Evolutionary conservation across 2,888 invertebrate genomes (phyloP), one percentile per base, ranked within the genome.

Genomic region (Portevinia maculata): DNA sequence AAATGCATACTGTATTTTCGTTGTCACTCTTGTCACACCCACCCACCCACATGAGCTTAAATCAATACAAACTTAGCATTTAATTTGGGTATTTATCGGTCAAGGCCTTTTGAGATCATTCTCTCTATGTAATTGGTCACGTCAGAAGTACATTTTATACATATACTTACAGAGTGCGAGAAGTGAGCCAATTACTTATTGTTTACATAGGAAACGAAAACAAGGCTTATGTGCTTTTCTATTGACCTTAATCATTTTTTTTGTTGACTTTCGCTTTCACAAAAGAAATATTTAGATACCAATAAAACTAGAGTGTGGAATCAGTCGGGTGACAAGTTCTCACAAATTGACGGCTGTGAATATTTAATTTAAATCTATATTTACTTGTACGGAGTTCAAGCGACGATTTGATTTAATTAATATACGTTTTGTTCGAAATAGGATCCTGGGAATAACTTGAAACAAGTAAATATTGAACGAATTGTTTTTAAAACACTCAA

Each of bases 71-170:
- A 15, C 6, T 57, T 37, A 37, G 44, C 32, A 50, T 46, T 62
- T 48, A 19, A 57, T 44, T 78, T 19, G 21, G 50, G 50, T 79
- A 73, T 60, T 73, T 73, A 37, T 53, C 65, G 79, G 73, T 73
- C 79, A 73, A 79, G 73, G 65, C 3, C 59, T 60, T 37, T 57
- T 59, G n/a, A 71, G 50, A 65, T 79, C 73, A 39, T 44, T 46
- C 34, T 71, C 37, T 67, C 37, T 44, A 34, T 7, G 15, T 13
- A 3, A 15, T 13, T 15, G 13, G n/a, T n/a, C 6, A 48, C n/a
- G 48, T 24, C 13, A 24, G 9, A 4, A 17, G 9, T 17, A 9
- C 13, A 39, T 13, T 0, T 1, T 44, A 44, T 19, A 3, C 1
- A 44, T 11, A n/a, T 41, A 15, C 9, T 7, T 11, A 17, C 15